Evolutionary conservation across 2,797 vertebrate genomes (phyloP).

Genomic region (Margarornis squamiger): DNA sequence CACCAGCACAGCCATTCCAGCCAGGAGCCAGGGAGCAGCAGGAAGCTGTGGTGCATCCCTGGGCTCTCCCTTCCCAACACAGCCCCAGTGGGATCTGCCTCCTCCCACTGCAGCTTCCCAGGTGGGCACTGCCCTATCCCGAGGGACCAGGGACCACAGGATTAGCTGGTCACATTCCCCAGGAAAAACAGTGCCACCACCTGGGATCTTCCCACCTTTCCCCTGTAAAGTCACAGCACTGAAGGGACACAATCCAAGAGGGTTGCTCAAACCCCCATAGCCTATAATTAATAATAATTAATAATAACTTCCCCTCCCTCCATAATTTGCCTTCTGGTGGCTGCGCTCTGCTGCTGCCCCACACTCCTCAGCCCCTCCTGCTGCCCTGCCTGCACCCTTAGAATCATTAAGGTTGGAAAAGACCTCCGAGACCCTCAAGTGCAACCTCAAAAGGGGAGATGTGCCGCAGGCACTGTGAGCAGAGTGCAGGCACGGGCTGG

Average conservation of each 20-base stretch:
- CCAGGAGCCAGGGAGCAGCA: not conserved
- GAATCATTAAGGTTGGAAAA: not conserved
- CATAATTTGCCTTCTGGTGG: not conserved
- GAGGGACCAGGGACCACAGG: not conserved
- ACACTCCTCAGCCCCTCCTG: not conserved
- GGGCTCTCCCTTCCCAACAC: not conserved
- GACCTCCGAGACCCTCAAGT: not conserved
- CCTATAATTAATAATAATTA: not conserved
- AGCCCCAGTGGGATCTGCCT: not conserved
- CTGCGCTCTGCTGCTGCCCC: not conserved
- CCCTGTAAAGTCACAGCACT: not conserved
- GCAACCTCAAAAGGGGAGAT: not conserved
- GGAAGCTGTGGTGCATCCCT: not conserved
- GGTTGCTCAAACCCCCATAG: not conserved
- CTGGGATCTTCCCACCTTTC: not conserved
- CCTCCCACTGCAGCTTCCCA: not conserved
- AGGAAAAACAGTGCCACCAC: not conserved
- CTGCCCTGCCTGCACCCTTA: not conserved
- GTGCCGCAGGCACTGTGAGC: not conserved
- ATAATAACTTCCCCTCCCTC: not conserved
- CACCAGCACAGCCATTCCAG: too few species aligned
- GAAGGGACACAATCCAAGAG: not conserved
- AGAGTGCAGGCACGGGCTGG: not conserved
- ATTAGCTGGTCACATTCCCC: not conserved
- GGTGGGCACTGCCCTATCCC: too few species aligned